These are phyloP conservation scores for Pseudorhombus dupliciocellatus DNA, from an alignment of 2,113 vertebrate species.

Conservation along the genomic window DNA sequence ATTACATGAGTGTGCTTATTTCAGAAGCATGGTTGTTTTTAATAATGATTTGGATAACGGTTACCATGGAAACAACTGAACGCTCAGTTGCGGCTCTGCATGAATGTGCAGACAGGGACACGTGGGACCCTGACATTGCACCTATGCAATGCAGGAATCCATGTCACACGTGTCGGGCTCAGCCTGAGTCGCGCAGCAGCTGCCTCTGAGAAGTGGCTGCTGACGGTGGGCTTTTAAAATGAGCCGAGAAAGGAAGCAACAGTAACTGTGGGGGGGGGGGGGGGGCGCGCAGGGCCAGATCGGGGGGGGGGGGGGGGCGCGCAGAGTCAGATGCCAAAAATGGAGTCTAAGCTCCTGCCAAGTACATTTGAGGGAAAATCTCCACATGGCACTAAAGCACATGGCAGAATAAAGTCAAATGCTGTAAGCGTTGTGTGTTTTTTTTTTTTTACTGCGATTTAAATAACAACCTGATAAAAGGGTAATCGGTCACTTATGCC, in stretches of 20 bases:
- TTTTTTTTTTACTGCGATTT: not conserved
- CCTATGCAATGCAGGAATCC: conserved; percentile 46
- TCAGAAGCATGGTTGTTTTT: not conserved
- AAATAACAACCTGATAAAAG: not conserved
- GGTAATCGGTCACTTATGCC: not conserved
- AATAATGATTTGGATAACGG: not conserved
- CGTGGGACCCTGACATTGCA: conserved; percentile 10
- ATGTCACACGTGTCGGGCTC: conserved; percentile 56
- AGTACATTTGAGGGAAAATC: not conserved
- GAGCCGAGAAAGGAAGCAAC: conserved; percentile 51
- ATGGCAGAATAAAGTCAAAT: not conserved
- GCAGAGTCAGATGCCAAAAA: conserved; percentile 52
- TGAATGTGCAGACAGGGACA: conserved; percentile 3
- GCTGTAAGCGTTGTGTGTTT: not conserved
- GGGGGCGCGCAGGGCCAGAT: too few relatives aligned
- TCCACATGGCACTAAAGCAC: not conserved
- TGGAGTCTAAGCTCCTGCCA: conserved; percentile 35
- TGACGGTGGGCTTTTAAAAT: conserved; percentile 54
- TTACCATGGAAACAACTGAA: not conserved
- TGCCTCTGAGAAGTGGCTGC: conserved; percentile 58
- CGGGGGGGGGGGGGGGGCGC: too few relatives aligned
- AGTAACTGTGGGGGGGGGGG: not conserved
- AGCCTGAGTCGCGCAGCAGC: conserved; percentile 51
- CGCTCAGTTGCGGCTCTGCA: not conserved
- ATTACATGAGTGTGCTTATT: not conserved